These are phyloP conservation scores for Antedon mediterranea DNA, from an alignment of 53 echinoderm and acorn worm species.

Conservation along the genomic window DNA sequence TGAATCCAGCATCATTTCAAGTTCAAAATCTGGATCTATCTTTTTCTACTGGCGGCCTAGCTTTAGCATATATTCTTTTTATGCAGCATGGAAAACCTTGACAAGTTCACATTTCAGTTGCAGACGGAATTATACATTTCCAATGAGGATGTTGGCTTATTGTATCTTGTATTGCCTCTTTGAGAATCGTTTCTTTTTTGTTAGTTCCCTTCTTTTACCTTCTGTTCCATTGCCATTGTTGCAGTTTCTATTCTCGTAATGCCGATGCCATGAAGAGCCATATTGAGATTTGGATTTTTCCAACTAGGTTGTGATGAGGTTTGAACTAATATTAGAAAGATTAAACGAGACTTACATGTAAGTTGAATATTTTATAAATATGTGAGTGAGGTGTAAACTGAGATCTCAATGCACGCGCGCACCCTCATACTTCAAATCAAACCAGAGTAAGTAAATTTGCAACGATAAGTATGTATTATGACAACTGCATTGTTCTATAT, in stretches of 20 bases:
- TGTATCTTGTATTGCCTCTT: conserved; percentile 5
- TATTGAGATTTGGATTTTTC: conserved; percentile 36
- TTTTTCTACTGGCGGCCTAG: conserved; percentile 11
- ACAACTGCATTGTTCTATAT: no score
- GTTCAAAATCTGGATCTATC: conserved; percentile 19
- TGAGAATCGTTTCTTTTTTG: neutral
- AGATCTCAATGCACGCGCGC: no score
- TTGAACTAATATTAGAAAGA: conserved; percentile 12
- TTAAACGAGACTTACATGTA: no score
- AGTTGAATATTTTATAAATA: no score
- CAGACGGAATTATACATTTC: conserved; percentile 11
- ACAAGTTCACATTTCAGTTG: conserved; percentile 22
- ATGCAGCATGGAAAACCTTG: conserved; percentile 15
- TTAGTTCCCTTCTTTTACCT: neutral
- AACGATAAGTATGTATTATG: no score
- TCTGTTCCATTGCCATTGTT: neutral
- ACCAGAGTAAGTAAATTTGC: no score
- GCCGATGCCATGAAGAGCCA: conserved; percentile 21
- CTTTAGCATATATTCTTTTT: neutral
- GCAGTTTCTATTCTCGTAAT: neutral
- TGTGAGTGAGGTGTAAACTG: no score
- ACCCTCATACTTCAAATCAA: no score
- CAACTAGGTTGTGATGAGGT: conserved; percentile 26
- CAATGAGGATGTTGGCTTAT: conserved; percentile 20
- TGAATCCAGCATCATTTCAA: neutral